Evolutionary conservation across 2,113 vertebrate genomes (phyloP).

Genomic region (Hippocampus mohnikei): DNA sequence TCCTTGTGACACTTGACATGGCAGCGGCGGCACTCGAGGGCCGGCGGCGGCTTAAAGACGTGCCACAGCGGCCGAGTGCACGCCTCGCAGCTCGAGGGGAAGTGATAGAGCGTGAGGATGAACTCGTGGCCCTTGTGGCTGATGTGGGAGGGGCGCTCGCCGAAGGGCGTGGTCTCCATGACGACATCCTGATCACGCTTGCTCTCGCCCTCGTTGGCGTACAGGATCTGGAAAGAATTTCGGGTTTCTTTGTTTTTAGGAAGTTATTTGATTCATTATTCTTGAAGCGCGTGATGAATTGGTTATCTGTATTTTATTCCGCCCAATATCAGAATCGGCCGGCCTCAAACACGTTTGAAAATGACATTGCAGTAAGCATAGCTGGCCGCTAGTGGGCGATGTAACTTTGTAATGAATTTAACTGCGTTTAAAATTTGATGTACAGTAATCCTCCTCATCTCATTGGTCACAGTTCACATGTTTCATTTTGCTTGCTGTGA

Average conservation of each 20-base stretch:
- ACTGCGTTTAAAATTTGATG: no score
- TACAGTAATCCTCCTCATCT: no score
- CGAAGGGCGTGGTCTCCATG: slow-evolving; percentile 70
- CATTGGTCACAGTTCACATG: no score
- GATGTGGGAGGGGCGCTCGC: slow-evolving; percentile 86
- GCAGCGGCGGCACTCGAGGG: slow-evolving; percentile 92
- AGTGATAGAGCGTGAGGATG: slow-evolving; percentile 93
- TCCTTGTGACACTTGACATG: slow-evolving; percentile 96
- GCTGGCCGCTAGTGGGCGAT: no score
- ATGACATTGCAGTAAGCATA: no score
- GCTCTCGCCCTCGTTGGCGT: slow-evolving; percentile 94
- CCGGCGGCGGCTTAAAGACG: slow-evolving; percentile 93
- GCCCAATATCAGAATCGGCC: no score
- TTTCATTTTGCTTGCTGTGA: not conserved
- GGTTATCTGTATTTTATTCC: no score
- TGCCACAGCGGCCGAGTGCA: slow-evolving; percentile 91
- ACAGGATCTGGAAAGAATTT: slow-evolving; percentile 79
- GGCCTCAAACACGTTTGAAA: no score
- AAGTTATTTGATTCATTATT: no score
- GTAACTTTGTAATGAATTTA: no score
- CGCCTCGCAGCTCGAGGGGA: slow-evolving; percentile 92
- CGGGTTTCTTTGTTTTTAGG: no score
- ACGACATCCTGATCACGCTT: slow-evolving; percentile 87
- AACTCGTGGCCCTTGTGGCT: slow-evolving; percentile 96
- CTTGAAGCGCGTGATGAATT: no score